Percentiles rank a stretch among this genome's conserved stretches.
These are phyloP conservation scores for Dufourea novaeangliae DNA, from an alignment of 1,140 invertebrate species.

Conservation along the genomic window DNA sequence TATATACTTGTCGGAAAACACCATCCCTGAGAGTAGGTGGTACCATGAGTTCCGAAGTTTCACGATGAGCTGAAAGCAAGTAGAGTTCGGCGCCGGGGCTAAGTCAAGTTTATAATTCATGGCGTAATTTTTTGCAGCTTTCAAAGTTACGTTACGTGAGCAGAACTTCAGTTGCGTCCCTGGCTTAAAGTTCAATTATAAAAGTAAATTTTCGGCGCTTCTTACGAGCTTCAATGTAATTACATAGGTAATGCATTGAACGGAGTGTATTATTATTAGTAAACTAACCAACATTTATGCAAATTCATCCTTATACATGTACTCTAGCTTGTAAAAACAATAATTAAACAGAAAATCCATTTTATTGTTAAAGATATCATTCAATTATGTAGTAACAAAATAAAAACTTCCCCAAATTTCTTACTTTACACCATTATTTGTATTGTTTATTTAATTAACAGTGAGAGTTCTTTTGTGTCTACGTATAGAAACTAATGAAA, in stretches of 20 bases:
- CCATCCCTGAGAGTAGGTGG: background rate
- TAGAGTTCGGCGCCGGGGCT: conserved; percentile 5
- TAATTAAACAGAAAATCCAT: too few relatives aligned
- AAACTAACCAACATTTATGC: too few relatives aligned
- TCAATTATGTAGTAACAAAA: too few relatives aligned
- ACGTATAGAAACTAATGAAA: too few relatives aligned
- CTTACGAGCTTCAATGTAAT: conserved; percentile 3
- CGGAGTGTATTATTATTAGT: background rate
- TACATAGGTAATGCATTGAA: background rate
- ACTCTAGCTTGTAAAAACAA: too few relatives aligned
- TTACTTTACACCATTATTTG: too few relatives aligned
- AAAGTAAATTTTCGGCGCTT: conserved; percentile 24
- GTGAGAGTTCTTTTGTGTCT: too few relatives aligned
- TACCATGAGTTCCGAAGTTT: conserved; percentile 4
- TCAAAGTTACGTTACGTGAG: conserved; percentile 11
- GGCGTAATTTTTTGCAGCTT: conserved; percentile 39
- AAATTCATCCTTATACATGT: too few relatives aligned
- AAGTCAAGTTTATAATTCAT: conserved; percentile 45
- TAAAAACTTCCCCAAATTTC: too few relatives aligned
- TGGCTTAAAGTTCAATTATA: conserved; percentile 23
- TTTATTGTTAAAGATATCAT: too few relatives aligned
- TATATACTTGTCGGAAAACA: conserved; percentile 4
- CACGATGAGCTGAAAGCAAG: conserved; percentile 18
- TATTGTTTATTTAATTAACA: too few relatives aligned
- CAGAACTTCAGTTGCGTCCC: background rate